Evolutionary conservation across 2,797 vertebrate genomes (phyloP).

Genomic region (Schizothorax lantsangensis): DNA sequence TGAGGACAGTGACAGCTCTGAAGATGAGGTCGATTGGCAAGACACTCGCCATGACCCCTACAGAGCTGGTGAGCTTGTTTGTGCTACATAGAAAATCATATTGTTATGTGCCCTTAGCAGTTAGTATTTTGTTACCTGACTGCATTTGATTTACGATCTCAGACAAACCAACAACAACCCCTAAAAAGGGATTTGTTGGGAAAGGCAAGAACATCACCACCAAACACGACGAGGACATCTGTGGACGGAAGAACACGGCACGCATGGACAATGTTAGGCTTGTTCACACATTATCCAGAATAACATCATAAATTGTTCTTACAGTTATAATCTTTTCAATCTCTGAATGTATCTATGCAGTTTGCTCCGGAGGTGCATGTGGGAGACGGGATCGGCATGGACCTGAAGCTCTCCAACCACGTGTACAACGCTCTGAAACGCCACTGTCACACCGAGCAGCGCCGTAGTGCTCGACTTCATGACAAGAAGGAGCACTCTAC

Average conservation of each 20-base stretch:
- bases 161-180: conserved; percentile 90
- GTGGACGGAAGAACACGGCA: conserved; percentile 95
- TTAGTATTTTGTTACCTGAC: neutral
- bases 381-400: conserved; percentile 95
- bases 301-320: neutral
- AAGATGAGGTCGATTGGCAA: conserved; percentile 98
- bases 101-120: neutral
- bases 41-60: conserved; percentile 95
- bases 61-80: conserved; percentile 80
- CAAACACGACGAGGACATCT: conserved; percentile 92
- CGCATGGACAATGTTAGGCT: conserved; percentile 94
- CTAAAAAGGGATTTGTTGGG: conserved; percentile 89
- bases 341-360: conserved; percentile 68
- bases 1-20: conserved; percentile 95
- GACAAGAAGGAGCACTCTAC: conserved; percentile 99
- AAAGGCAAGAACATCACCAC: conserved; percentile 99
- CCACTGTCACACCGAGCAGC: conserved; percentile 92
- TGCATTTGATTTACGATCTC: conserved; percentile 3
- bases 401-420: conserved; percentile 94
- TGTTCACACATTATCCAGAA: neutral
- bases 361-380: conserved; percentile 95
- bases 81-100: neutral
- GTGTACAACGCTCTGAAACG: conserved; percentile 97
- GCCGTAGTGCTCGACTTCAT: conserved; percentile 90
- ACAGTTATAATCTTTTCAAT: neutral